Evolutionary conservation across 2,113 vertebrate genomes (phyloP), one percentile per base, ranked within the genome.

Genomic region (Morone saxatilis): DNA sequence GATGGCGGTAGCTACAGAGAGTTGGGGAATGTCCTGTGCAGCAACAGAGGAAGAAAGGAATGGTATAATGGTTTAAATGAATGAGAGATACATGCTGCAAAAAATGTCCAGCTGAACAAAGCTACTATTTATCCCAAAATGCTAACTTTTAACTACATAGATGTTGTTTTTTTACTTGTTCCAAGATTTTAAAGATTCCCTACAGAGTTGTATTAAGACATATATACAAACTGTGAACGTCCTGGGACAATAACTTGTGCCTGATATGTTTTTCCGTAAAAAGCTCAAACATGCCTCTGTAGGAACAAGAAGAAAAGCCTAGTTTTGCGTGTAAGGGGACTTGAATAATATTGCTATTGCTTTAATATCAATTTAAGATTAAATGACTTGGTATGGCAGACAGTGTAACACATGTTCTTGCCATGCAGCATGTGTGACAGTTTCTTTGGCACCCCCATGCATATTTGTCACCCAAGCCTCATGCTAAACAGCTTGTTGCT

Each of bases 401-500:
- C 53, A 68, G 0, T 53, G 41, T 12, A 56, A 67, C 81, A 83
- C 62, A 59, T 85, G 60, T 12, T 60, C 40, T 25, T 50, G 5
- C 16, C 45, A 40, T 68, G 47, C 17, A 43, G 16, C 67, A 76
- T 62, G 61, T 81, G 63, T 69, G 4, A 45, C 60, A 53, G 17
- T 47, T 63, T 71, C 19, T 45, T 67, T 75, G 36, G 36, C 25
- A 75, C 20, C 22, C 47, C 5, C 51, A 11, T 48, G 7, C 36
- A 79, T 76, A 56, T 82, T 69, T 88, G 68, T 83, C 70, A 83
- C 59, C 59, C 7, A 78, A 75, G 45, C 59, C 36, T 36, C 36
- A 68, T 69, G 36, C 47, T 50, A 72, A 53, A 75, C 65, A 79
- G 65, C 71, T 53, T 53, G 54, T 68, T 78, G 53, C 40, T 22